A percentile compares a stretch with the other conserved stretches of the same genome.
Evolutionary conservation across 2,113 vertebrate genomes (phyloP).

Genomic region (Prochilodus magdalenae): DNA sequence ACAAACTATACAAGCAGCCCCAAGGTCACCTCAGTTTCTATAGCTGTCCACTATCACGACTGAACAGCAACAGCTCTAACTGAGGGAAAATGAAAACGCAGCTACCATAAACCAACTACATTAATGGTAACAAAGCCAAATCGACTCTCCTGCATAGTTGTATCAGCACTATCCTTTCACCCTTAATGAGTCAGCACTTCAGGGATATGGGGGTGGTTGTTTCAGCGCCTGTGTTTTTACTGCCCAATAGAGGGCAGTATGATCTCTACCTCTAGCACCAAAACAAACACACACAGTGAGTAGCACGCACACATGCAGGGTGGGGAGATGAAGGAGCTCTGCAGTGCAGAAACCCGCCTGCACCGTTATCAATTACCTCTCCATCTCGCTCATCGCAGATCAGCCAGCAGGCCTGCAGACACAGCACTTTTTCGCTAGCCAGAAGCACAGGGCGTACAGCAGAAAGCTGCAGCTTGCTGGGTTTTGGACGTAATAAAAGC

Average conservation of each 20-base stretch:
- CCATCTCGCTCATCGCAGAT: constrained; percentile 60
- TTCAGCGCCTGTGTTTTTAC: constrained; percentile 20
- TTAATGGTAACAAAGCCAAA: constrained; percentile 34
- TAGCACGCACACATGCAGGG: constrained; percentile 14
- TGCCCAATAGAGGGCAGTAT: constrained; percentile 55
- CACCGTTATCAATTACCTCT: constrained; percentile 69
- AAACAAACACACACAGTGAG: constrained; percentile 26
- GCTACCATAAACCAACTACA: constrained; percentile 33
- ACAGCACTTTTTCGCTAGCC: constrained; percentile 66
- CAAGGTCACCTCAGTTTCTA: constrained; percentile 52
- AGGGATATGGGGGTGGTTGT: constrained; percentile 1
- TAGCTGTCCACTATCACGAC: constrained; percentile 49
- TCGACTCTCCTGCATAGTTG: constrained; percentile 2
- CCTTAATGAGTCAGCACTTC: constrained; percentile 45
- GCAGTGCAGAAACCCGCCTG: constrained; percentile 62
- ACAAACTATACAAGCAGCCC: constrained; percentile 15
- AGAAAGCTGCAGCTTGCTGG: constrained; percentile 14
- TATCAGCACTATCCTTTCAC: constrained; percentile 42
- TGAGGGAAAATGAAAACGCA: constrained; percentile 19
- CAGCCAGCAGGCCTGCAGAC: constrained; percentile 67
- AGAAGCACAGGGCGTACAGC: constrained; percentile 14
- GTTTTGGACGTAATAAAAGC: constrained; percentile 19
- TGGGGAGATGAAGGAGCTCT: constrained; percentile 59
- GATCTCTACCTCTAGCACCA: constrained; percentile 40
- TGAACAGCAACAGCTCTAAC: constrained; percentile 25